Evolutionary conservation across 2,888 invertebrate species (phyloP).

Genomic region (Hedychridium roseum): DNA sequence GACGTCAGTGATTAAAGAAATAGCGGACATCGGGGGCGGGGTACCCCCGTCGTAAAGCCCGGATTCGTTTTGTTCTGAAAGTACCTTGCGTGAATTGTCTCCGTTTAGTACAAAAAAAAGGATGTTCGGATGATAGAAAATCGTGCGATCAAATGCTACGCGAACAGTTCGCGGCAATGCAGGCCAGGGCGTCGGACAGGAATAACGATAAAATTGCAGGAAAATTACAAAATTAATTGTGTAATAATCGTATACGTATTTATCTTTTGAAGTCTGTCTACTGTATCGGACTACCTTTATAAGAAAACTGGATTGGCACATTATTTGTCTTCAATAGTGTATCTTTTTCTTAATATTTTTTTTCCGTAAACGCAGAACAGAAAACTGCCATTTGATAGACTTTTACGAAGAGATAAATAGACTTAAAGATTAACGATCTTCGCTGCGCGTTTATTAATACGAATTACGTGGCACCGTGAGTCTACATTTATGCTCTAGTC

Average conservation of each 20-base stretch:
- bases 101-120: constrained; percentile 42
- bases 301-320: too few relatives aligned
- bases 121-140: constrained; percentile 5
- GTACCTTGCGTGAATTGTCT: constrained; percentile 43
- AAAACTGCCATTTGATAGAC: too few relatives aligned
- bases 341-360: too few relatives aligned
- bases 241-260: constrained; percentile 15
- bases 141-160: constrained; percentile 4
- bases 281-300: too few relatives aligned
- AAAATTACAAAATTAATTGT: constrained; percentile 3
- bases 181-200: background rate
- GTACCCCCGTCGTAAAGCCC: constrained; percentile 18
- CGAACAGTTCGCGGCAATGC: background rate
- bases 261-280: background rate
- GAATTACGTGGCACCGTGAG: too few relatives aligned
- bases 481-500: too few relatives aligned
- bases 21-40: constrained; percentile 31
- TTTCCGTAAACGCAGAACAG: too few relatives aligned
- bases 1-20: constrained; percentile 16
- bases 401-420: too few relatives aligned
- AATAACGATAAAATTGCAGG: background rate
- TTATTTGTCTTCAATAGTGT: too few relatives aligned
- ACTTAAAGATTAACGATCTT: too few relatives aligned
- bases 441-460: too few relatives aligned
- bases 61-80: constrained; percentile 36